These are phyloP conservation scores for Myiotriccus ornatus DNA, from an alignment of 2,797 vertebrate species.

Conservation along the genomic window DNA sequence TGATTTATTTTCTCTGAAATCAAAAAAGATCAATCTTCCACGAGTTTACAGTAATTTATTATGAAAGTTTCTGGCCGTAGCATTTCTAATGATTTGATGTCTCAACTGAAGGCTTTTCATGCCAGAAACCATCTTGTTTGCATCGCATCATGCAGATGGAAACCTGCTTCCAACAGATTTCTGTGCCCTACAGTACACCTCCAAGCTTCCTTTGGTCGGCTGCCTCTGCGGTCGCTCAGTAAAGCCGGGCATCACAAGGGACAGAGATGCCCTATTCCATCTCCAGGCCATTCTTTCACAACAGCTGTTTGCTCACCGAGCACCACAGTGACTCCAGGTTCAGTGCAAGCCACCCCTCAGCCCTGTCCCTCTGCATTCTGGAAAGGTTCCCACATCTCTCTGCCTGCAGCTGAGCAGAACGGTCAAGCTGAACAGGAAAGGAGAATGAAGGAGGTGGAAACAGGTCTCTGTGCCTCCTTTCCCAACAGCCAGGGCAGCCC, in stretches of 20 bases:
- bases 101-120: not conserved
- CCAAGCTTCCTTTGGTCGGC: not conserved
- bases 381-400: not conserved
- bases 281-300: not conserved
- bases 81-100: not conserved
- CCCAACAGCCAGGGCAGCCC: not conserved
- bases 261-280: not conserved
- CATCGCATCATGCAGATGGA: not conserved
- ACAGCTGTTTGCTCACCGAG: not conserved
- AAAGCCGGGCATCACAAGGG: not conserved
- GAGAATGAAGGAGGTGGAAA: not conserved
- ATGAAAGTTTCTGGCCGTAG: constrained; percentile 11
- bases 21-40: constrained; percentile 29
- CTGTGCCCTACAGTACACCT: not conserved
- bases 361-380: not conserved
- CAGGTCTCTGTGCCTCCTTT: not conserved
- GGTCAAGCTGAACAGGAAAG: not conserved
- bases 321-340: not conserved
- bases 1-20: constrained; percentile 49
- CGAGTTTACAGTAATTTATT: constrained; percentile 46
- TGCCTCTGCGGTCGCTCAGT: not conserved
- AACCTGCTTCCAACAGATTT: not conserved
- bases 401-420: fast-evolving
- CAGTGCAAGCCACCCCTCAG: not conserved
- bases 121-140: constrained; percentile 22